A percentile compares a stretch with the other conserved stretches of the same genome.
These are phyloP conservation scores for Cordilura impudica DNA, from an alignment of 2,888 invertebrate genomes.

Conservation along the genomic window DNA sequence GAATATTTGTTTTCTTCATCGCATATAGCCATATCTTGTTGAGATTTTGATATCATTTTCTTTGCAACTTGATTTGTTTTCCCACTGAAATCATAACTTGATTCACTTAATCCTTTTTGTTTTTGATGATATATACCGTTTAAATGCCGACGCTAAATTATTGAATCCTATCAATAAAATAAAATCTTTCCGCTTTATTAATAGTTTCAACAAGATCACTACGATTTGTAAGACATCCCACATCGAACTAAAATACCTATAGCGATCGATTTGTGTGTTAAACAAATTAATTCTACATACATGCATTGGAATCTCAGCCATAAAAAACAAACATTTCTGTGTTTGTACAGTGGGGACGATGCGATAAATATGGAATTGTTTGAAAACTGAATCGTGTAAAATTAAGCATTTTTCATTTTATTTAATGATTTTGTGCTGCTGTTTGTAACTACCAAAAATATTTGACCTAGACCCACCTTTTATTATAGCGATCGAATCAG, in stretches of 20 bases:
- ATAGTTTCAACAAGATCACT: slow-evolving; percentile 59
- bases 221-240: slow-evolving; percentile 73
- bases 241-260: slow-evolving; percentile 70
- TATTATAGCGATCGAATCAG: no score
- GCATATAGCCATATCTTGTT: slow-evolving; percentile 53
- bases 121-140: background rate
- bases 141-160: slow-evolving; percentile 41
- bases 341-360: slow-evolving; percentile 18
- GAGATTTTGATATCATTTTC: slow-evolving; percentile 56
- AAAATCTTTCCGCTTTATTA: slow-evolving; percentile 53
- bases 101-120: background rate
- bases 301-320: slow-evolving; percentile 27
- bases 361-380: no score
- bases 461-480: no score
- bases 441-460: no score
- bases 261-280: slow-evolving; percentile 63
- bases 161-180: slow-evolving; percentile 3
- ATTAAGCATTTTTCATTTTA: no score
- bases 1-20: slow-evolving; percentile 41
- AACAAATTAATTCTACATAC: slow-evolving; percentile 63
- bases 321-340: background rate
- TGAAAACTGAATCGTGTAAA: no score
- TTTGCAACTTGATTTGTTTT: background rate
- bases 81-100: slow-evolving; percentile 3
- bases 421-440: no score